phyloP scores from a whole-genome alignment of 2,888 invertebrate species.

The Temnothorax unifasciatus region DNA sequence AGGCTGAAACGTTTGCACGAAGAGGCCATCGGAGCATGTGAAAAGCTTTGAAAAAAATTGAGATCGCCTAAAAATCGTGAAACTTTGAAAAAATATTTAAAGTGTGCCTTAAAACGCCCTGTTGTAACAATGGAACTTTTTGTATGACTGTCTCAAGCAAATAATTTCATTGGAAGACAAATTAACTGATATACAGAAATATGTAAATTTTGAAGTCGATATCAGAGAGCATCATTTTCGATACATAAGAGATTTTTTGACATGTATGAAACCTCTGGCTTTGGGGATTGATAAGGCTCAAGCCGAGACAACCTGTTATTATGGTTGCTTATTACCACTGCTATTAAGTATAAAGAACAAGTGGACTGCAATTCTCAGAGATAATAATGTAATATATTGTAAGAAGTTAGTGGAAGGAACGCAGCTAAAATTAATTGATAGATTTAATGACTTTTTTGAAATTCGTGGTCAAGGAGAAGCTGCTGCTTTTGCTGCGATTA shows the following conservation, averaged over 20 bases:
- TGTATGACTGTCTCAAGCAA: conserved; percentile 11
- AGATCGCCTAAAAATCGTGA: conserved; percentile 20
- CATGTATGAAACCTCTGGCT: conserved; percentile 9
- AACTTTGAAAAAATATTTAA: background rate
- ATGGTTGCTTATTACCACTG: conserved; percentile 18
- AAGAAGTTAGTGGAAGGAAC: conserved; percentile 1
- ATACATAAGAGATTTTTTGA: conserved; percentile 11
- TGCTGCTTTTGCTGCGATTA: conserved; percentile 16
- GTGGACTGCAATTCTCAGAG: background rate
- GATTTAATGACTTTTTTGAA: background rate
- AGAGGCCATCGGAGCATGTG: background rate
- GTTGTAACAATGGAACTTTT: conserved; percentile 15
- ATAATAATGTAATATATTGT: background rate
- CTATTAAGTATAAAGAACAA: background rate
- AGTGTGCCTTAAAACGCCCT: background rate
- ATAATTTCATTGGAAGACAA: conserved; percentile 11
- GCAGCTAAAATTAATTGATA: background rate
- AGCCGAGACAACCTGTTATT: conserved; percentile 1
- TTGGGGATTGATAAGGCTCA: background rate
- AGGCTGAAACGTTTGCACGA: background rate
- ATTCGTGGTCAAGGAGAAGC: background rate
- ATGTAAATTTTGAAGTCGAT: background rate
- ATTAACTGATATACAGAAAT: background rate
- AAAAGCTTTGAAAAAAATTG: background rate
- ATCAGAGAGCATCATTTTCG: background rate